phyloP scores from a whole-genome alignment of 2,113 vertebrate genomes.

The Martes martes region DNA sequence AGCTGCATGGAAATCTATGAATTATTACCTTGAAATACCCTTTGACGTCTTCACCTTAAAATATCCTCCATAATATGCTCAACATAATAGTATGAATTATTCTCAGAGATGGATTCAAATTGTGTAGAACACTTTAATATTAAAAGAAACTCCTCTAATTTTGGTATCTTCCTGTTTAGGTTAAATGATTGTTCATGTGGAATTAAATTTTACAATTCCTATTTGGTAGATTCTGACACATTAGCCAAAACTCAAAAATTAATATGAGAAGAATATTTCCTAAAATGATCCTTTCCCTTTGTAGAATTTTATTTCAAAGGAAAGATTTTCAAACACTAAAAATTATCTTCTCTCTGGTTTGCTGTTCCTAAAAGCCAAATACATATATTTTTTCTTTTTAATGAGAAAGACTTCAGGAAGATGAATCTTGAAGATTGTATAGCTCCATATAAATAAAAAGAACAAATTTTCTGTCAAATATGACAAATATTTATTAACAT shows the following conservation, averaged over 20 bases:
- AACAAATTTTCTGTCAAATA: not conserved
- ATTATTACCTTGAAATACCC: not conserved
- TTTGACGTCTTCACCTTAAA: not conserved
- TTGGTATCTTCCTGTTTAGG: not conserved
- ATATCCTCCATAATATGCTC: not conserved
- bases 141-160: not conserved
- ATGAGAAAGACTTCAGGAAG: not conserved
- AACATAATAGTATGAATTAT: not conserved
- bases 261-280: not conserved
- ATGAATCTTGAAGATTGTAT: not conserved
- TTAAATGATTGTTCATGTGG: not conserved
- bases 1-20: not conserved
- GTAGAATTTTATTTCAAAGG: not conserved
- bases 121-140: not conserved
- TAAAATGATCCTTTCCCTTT: not conserved
- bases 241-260: not conserved
- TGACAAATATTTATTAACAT: not conserved
- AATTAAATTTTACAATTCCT: not conserved
- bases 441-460: not conserved
- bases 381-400: not conserved
- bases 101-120: not conserved
- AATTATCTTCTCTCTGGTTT: not conserved
- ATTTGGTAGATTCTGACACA: not conserved
- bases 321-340: not conserved
- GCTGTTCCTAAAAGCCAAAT: not conserved